A percentile compares a stretch with the other conserved stretches of the same genome.
Conservation (phyloP, 2,113 vertebrate species). For the Lycocorax pyrrhopterus region DNA sequence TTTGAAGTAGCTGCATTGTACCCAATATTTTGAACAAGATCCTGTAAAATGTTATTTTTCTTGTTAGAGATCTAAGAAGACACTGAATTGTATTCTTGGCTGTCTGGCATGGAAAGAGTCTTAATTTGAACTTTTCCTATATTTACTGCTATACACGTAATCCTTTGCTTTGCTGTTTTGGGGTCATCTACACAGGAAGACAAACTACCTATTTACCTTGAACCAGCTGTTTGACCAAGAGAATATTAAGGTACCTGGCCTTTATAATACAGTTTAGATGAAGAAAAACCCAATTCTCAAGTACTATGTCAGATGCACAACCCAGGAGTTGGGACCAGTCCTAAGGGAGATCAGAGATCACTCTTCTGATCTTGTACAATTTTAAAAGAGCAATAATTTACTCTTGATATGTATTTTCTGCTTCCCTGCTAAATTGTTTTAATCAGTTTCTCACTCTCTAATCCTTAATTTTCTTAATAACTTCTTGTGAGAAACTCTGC, state of each 20-base stretch:
- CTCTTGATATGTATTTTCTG: neutral
- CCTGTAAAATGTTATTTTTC: neutral
- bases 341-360: neutral
- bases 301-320: neutral
- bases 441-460: neutral
- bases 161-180: neutral
- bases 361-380: neutral
- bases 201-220: neutral
- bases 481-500: neutral
- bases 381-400: neutral
- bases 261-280: neutral
- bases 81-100: neutral
- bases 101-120: neutral
- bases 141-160: fast-evolving
- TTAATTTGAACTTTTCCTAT: neutral
- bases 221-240: neutral
- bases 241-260: neutral
- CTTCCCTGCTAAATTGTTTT: neutral
- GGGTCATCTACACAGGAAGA: neutral
- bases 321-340: neutral
- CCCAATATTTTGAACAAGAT: neutral
- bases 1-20: neutral
- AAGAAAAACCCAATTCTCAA: neutral
- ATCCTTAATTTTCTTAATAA: constrained; percentile 38
- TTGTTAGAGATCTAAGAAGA: neutral